Percentiles rank a stretch among this genome's conserved stretches.
These are phyloP conservation scores for Ladona fulva DNA, from an alignment of 1,140 invertebrate genomes.

Conservation along the genomic window DNA sequence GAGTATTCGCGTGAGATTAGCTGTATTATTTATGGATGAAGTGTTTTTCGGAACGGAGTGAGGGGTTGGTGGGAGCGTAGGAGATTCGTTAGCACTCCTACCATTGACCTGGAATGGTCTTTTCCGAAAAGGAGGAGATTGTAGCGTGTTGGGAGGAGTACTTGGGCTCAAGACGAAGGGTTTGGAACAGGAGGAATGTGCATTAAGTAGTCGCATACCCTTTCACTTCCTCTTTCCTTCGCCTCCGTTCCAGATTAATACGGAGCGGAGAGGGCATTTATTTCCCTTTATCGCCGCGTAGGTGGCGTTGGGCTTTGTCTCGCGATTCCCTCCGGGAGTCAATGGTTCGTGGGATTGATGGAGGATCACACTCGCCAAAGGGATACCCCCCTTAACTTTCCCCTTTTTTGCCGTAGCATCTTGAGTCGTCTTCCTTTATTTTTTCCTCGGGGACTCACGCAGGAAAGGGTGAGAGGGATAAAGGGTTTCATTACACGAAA, in stretches of 20 bases:
- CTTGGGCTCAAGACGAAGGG: not conserved
- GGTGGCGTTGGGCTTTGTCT: conserved; percentile 1
- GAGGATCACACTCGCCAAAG: not conserved
- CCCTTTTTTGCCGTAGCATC: not conserved
- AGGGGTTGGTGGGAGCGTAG: no score
- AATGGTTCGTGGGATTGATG: not conserved
- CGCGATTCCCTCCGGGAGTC: not conserved
- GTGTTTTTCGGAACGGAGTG: not conserved
- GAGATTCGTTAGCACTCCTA: no score
- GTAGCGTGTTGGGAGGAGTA: no score
- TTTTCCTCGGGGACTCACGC: not conserved
- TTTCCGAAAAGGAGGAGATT: no score
- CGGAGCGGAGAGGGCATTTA: not conserved
- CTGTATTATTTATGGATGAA: not conserved
- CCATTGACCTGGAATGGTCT: no score
- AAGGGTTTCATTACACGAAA: conserved; percentile 6
- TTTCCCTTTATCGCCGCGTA: conserved; percentile 3
- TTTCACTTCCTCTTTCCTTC: not conserved
- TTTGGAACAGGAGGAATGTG: not conserved
- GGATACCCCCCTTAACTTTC: not conserved
- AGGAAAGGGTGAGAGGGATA: not conserved
- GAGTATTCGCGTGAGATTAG: not conserved
- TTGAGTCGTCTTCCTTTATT: not conserved
- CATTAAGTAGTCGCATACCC: not conserved
- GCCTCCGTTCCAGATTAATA: not conserved